phyloP scores from a whole-genome alignment of 2,888 invertebrate genomes.

The Agapetus fuscipes region DNA sequence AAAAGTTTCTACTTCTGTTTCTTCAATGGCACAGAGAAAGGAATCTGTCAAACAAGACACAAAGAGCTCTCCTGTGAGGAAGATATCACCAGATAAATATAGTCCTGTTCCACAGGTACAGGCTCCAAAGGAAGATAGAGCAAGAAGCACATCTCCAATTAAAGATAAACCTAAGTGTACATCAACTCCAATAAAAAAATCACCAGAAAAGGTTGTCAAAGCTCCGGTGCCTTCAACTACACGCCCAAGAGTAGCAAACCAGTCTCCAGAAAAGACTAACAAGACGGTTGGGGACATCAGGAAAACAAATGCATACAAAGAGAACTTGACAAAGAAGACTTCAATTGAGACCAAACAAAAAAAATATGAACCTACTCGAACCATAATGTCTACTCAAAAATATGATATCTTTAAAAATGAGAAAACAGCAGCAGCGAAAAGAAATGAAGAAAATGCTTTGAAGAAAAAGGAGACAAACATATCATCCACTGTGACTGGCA shows the following conservation, averaged over 20 bases:
- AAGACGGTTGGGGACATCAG: constrained; percentile 6
- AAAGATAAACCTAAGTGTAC: constrained; percentile 6
- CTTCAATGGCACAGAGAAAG: no score
- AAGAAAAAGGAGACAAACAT: constrained; percentile 7
- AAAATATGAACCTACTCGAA: constrained; percentile 20
- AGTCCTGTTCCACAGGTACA: no score
- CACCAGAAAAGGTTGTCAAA: constrained; percentile 3
- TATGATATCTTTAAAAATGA: constrained; percentile 21
- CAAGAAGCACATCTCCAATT: not conserved
- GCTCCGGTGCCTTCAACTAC: constrained; percentile 4
- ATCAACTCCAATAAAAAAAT: constrained; percentile 9
- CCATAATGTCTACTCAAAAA: constrained; percentile 18
- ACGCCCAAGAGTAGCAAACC: constrained; percentile 13
- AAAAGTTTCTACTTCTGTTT: constrained; percentile 4
- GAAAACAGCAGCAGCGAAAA: constrained; percentile 7
- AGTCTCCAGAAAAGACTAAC: constrained; percentile 17
- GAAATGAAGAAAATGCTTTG: constrained; percentile 8
- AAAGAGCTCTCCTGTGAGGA: constrained; percentile 10
- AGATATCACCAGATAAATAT: not conserved
- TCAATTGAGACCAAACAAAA: constrained; percentile 14
- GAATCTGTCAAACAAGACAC: no score
- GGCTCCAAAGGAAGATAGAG: no score
- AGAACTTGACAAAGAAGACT: constrained; percentile 9
- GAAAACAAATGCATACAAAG: constrained; percentile 15
- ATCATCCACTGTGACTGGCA: constrained; percentile 5